Evolutionary conservation across 1,140 invertebrate species (phyloP).

Genomic region (Cyclina sinensis): DNA sequence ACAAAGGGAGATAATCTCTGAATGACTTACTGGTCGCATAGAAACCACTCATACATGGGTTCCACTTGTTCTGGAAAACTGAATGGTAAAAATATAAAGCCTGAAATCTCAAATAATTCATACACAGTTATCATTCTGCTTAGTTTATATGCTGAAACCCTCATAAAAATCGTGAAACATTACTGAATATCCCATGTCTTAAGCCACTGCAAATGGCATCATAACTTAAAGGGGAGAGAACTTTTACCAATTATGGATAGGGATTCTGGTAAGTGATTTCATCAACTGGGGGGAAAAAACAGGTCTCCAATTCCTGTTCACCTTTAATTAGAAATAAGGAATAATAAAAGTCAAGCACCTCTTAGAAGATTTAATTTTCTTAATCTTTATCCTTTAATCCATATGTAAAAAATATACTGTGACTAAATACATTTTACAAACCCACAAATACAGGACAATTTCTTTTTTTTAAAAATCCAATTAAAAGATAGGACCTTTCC

Average conservation of each 20-base stretch:
- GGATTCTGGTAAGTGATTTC: too few relatives aligned
- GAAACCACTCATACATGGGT: neutral
- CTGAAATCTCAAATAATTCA: neutral
- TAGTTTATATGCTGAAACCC: too few relatives aligned
- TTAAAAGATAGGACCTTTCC: neutral
- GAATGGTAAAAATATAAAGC: neutral
- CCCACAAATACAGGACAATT: too few relatives aligned
- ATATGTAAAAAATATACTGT: too few relatives aligned
- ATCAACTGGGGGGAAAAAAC: too few relatives aligned
- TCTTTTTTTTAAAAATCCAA: neutral
- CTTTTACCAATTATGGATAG: too few relatives aligned
- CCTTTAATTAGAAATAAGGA: too few relatives aligned
- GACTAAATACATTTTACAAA: too few relatives aligned
- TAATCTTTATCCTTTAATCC: neutral
- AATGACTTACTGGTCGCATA: neutral
- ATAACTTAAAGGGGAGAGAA: neutral
- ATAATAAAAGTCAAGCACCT: neutral
- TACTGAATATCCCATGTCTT: too few relatives aligned
- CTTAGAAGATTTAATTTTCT: neutral
- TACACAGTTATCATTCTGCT: too few relatives aligned
- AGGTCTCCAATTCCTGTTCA: too few relatives aligned
- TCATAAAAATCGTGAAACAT: too few relatives aligned
- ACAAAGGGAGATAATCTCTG: neutral
- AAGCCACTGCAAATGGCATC: neutral
- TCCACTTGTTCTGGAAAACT: neutral